Evolutionary conservation across 2,888 invertebrate genomes (phyloP).

Genomic region (Brachyopa scutellaris): DNA sequence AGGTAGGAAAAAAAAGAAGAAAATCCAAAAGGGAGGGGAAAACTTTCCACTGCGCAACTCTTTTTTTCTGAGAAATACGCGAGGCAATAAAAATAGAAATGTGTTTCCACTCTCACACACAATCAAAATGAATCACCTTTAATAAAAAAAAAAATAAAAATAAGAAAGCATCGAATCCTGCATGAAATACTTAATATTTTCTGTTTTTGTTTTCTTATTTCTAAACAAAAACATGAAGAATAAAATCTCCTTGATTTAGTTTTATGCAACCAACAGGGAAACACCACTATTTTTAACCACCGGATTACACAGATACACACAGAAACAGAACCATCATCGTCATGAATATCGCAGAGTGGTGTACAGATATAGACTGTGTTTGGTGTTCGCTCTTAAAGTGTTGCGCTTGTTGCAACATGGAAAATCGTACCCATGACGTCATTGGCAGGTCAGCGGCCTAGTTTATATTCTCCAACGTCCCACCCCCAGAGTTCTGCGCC

Average conservation of each 20-base stretch:
- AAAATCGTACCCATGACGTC: constrained; percentile 79
- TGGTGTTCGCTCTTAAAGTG: constrained; percentile 33
- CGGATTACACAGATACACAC: constrained; percentile 42
- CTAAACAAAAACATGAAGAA: not conserved
- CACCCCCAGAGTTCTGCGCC: constrained; percentile 23
- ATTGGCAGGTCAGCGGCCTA: constrained; percentile 82
- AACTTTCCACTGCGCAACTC: constrained; percentile 67
- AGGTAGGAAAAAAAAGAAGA: constrained; percentile 9
- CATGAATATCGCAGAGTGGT: constrained; percentile 5
- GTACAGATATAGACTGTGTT: constrained; percentile 9
- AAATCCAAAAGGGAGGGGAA: constrained; percentile 55
- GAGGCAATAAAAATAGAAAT: constrained; percentile 70
- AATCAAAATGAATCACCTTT: constrained; percentile 57
- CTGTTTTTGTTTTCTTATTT: not conserved
- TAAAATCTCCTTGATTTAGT: not conserved
- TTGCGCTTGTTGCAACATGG: constrained; percentile 68
- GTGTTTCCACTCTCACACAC: constrained; percentile 56
- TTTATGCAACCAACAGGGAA: constrained; percentile 32
- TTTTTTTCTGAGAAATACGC: constrained; percentile 53
- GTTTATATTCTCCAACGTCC: constrained; percentile 73
- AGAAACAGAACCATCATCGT: too few relatives aligned
- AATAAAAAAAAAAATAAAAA: constrained; percentile 2
- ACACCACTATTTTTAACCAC: constrained; percentile 51
- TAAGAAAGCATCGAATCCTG: constrained; percentile 4
- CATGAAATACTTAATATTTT: constrained; percentile 28